Conservation (phyloP, 2,797 vertebrate species). For the Lemur catta region DNA sequence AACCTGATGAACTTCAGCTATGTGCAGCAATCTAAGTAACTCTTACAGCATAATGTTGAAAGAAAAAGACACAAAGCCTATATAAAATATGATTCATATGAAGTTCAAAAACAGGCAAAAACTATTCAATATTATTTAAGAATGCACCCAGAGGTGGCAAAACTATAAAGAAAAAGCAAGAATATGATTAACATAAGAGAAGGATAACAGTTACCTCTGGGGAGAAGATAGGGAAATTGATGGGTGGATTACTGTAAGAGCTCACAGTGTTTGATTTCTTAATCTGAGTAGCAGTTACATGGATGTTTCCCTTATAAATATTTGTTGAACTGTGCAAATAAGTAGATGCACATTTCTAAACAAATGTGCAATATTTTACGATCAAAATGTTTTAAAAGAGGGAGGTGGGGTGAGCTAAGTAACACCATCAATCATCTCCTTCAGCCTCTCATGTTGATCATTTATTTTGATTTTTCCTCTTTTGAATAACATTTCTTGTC, state of each 20-base stretch:
- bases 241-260: background rate
- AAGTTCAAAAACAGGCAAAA: background rate
- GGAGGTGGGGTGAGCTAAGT: background rate
- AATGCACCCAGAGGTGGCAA: background rate
- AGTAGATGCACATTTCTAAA: background rate
- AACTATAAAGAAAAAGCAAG: background rate
- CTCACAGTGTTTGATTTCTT: background rate
- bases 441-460: background rate
- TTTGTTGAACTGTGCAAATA: slow-evolving; percentile 28
- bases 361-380: background rate
- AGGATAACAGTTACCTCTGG: background rate
- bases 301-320: background rate
- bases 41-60: background rate
- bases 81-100: background rate
- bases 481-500: background rate
- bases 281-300: background rate
- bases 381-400: background rate
- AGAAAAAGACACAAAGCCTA: background rate
- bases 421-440: background rate
- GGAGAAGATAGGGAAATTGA: background rate
- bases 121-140: background rate
- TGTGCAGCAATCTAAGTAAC: background rate
- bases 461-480: background rate
- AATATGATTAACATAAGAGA: background rate
- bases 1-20: background rate